Percentiles rank a stretch among this genome's conserved stretches.
phyloP scores from a whole-genome alignment of 1,140 invertebrate genomes.

The Drosophila truncata region DNA sequence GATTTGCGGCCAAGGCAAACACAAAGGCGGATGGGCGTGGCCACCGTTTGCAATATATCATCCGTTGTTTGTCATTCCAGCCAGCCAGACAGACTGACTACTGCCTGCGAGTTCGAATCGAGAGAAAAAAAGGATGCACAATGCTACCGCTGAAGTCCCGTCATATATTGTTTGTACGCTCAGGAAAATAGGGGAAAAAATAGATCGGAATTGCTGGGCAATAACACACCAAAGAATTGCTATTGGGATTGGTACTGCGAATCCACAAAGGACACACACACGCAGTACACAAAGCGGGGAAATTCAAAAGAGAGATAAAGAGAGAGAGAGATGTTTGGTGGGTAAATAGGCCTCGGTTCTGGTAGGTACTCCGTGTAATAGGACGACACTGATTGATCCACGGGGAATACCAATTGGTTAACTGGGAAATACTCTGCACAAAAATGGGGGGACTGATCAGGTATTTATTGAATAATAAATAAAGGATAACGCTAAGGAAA shows the following conservation, averaged over 20 bases:
- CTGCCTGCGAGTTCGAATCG: not conserved
- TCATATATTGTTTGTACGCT: slow-evolving; percentile 70
- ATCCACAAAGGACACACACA: slow-evolving; percentile 63
- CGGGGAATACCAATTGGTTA: not conserved
- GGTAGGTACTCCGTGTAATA: not conserved
- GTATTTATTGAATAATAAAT: not conserved
- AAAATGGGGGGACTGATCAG: not conserved
- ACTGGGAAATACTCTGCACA: slow-evolving; percentile 1
- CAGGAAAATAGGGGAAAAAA: slow-evolving; percentile 30
- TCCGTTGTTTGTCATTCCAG: slow-evolving; percentile 60
- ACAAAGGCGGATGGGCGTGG: slow-evolving; percentile 67
- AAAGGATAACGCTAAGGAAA: not conserved
- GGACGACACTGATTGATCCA: slow-evolving; percentile 25
- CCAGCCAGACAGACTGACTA: slow-evolving; percentile 21
- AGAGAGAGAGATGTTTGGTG: slow-evolving; percentile 58
- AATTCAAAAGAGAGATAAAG: slow-evolving; percentile 57
- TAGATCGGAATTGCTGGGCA: slow-evolving; percentile 36
- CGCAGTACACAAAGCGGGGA: slow-evolving; percentile 43
- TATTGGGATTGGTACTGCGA: slow-evolving; percentile 11
- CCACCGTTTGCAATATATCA: slow-evolving; percentile 63
- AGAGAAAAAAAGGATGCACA: slow-evolving; percentile 47
- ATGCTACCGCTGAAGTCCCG: slow-evolving; percentile 48
- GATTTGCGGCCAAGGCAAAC: slow-evolving; percentile 76
- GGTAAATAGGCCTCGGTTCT: slow-evolving; percentile 39
- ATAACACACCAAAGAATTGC: slow-evolving; percentile 38